Base-by-base conservation (phyloP, 2,797 vertebrate species). In the Loris lydekkerianus region DNA sequence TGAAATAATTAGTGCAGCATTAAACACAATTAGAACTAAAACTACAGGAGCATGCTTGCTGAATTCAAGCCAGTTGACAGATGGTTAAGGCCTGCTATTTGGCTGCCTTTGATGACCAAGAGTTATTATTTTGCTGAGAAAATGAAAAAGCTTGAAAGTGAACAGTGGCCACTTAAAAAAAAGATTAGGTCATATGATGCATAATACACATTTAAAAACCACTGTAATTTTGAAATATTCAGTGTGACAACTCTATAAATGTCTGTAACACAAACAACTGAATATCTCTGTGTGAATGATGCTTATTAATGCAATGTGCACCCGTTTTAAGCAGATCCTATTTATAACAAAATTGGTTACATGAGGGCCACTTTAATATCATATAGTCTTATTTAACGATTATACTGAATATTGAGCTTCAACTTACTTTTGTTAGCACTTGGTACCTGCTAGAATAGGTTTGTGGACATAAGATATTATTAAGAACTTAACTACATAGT, bases 1-100 rank as follows among this genome's bases (percentile, higher is more conserved):
- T 99, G 99, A 99, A 99, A 99, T 99, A 99, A 99, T 99, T 99
- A 99, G 99, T 99, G 99, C 99, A 98, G 99, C 99, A 99, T 99
- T 99, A 99, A 99, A 99, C 99, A 99, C 99, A 99, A 99, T 99
- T 99, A 99, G 99, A 99, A 99, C 98, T 98, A 98, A 98, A 98
- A 98, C 98, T 98, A 98, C 95, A 76, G 98, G 98, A 98, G 98
- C 98, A 98, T 98, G 98, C 98, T 98, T 97, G 98, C 98, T 99
- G 98, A 99, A 99, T 98, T 98, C 97, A 98, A 98, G 99, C 98
- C 98, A 99, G 98, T 98, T 99, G 99, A 99, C 99, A 99, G 98
- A 99, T 98, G 98, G 98, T 98, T 98, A 98, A 98, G 98, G 96
- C 98, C 98, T 98, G 98, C 98, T 98, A 98, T 98, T 98, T 99